Conservation (phyloP, 2,113 vertebrate species). For the Myrmecobius fasciatus region DNA sequence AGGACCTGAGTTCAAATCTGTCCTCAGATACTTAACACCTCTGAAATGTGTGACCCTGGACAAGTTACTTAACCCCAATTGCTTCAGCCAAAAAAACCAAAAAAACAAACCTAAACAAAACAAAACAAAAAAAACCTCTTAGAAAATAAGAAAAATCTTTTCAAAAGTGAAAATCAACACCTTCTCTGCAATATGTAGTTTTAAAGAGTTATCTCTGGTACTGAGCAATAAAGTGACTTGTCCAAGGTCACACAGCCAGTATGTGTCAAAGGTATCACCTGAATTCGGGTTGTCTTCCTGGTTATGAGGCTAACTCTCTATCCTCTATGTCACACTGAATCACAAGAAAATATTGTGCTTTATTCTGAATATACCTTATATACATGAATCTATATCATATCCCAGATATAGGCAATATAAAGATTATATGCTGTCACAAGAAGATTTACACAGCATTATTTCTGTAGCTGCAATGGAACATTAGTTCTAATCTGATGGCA, state of each 20-base stretch:
- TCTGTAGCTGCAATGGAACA: neutral
- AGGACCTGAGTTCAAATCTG: too few species aligned
- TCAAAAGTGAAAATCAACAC: neutral
- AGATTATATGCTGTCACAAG: neutral
- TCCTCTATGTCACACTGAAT: neutral
- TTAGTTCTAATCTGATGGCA: constrained; percentile 5
- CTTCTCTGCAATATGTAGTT: neutral
- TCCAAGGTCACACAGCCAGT: neutral
- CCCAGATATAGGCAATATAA: neutral
- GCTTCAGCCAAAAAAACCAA: too few species aligned
- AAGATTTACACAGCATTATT: neutral
- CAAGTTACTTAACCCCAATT: too few species aligned
- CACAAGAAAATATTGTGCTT: neutral
- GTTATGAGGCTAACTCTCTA: neutral
- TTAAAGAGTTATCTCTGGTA: neutral
- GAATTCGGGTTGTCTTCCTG: neutral
- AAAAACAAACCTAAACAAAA: too few species aligned
- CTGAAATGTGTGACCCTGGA: too few species aligned
- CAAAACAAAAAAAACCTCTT: too few species aligned
- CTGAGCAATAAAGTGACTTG: neutral
- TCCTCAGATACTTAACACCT: too few species aligned
- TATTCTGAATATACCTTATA: constrained; percentile 35
- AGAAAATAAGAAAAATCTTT: neutral
- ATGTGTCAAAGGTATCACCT: neutral
- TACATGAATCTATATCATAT: neutral